Evolutionary conservation across 2,797 vertebrate species (phyloP), one percentile per base, ranked within the genome.

Genomic region (Caiman crocodilus): DNA sequence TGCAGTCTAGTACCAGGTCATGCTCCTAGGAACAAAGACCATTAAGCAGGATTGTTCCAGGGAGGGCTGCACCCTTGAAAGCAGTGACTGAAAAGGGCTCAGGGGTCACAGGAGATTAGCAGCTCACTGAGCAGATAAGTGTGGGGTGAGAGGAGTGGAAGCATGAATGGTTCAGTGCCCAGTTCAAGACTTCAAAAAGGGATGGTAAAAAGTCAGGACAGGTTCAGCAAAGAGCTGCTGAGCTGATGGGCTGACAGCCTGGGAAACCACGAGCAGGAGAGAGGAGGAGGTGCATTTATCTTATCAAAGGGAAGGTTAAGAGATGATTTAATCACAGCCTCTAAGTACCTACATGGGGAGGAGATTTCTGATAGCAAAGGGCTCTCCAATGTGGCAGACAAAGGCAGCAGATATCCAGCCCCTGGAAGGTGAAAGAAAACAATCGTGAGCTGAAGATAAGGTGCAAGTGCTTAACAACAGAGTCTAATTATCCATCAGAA

Each of bases 1-100:
- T 71, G 12, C 21, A 71, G 69, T n/a, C 69, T 14, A 71, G 21
- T 25, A 23, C 32, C 35, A 71, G 35, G 21, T 71, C 32, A 21
- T 42, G 32, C 32, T 71, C 35, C 18, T 69, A 69, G 65, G 30
- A 69, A 17, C 16, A 5, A 74, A 28, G 75, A 14, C 5, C 21
- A 50, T 1, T 0, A 3, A 14, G 60, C 60, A 4, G 20, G n/a
- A 30, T 21, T 6, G 0, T 1, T 16, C 30, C 76, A 71, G 17
- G 42, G 35, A 14, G 32, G 13, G 42, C 67, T 42, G 32, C 42
- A 25, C 42, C 32, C 67, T 42, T 30, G 67, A 71, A 35, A 71
- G 32, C 32, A 42, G 67, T 12, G 21, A 35, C 32, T 50, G 69
- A 35, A 73, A 73, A 25, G 35, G 35, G 50, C 35, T 11, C 32